Base-by-base conservation (phyloP, 2,888 invertebrate species). In the Trichopria drosophilae region DNA sequence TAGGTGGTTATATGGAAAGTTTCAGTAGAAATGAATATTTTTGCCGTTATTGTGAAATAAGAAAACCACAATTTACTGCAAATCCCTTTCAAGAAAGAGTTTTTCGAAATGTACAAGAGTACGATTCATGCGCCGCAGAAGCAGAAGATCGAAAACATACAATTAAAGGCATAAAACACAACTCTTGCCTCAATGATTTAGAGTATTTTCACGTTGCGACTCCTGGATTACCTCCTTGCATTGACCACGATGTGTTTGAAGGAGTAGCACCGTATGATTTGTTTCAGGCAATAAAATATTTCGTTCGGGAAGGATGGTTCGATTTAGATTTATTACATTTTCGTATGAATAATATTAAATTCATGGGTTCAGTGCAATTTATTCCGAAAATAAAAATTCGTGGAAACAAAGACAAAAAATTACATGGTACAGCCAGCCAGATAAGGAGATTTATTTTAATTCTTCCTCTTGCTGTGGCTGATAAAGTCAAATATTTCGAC, bases 1-100 rank as follows among this genome's bases (percentile, higher is more conserved):
- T 66, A 26, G 66, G 64, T 23, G 64, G 62, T 15, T 64, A 60
- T 52, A 31, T 12, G 23, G 59, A 61, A 61, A 65, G 57, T 49
- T 66, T 67, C 48, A 53, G 50, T 49, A 41, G 31, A 13, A 36
- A 48, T n/a, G 28, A 39, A 12, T 60, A 58, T 51, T 60, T 61
- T 44, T 66, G 64, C 51, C 48, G 62, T n/a, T n/a, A n/a, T n/a
- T n/a, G n/a, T n/a, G n/a, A n/a, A n/a, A n/a, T n/a, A n/a, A n/a
- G n/a, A n/a, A n/a, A n/a, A n/a, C n/a, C n/a, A n/a, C n/a, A n/a
- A n/a, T n/a, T n/a, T n/a, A n/a, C n/a, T n/a, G n/a, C n/a, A n/a
- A n/a, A n/a, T n/a, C n/a, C n/a, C n/a, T n/a, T n/a, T n/a, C n/a
- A n/a, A n/a, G n/a, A n/a, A n/a, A n/a, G n/a, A 29, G 5, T 15